phyloP scores from a whole-genome alignment of 2,888 invertebrate genomes.

The Deilephila porcellus region DNA sequence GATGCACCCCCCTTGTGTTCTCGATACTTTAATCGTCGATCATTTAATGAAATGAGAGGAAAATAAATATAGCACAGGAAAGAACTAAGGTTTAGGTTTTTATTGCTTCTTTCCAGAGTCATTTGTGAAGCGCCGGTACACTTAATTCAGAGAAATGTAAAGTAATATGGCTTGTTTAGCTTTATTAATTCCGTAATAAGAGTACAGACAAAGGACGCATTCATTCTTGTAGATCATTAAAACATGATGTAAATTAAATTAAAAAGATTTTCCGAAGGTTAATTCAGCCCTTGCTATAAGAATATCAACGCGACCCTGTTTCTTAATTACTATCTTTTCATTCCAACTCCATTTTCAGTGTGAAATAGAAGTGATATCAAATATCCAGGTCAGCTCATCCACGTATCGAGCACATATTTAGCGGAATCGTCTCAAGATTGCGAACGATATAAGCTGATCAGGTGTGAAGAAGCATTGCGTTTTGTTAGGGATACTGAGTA shows the following conservation, averaged over 20 bases:
- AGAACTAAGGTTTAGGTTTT: too few relatives aligned
- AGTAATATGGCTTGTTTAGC: not conserved
- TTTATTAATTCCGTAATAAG: not conserved
- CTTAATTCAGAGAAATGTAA: not conserved
- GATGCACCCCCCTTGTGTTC: too few relatives aligned
- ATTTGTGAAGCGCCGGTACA: too few relatives aligned
- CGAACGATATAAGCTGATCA: not conserved
- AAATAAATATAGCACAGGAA: too few relatives aligned
- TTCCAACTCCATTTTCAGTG: not conserved
- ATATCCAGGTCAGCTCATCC: not conserved
- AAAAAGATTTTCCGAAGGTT: constrained; percentile 1
- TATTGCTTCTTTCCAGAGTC: too few relatives aligned
- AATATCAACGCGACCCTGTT: constrained; percentile 1
- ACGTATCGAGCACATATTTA: constrained; percentile 2
- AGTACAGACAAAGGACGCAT: not conserved
- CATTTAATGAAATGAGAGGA: too few relatives aligned
- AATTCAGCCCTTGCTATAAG: not conserved
- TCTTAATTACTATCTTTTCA: constrained; percentile 1
- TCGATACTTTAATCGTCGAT: too few relatives aligned
- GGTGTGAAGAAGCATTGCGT: constrained; percentile 3
- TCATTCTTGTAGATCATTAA: not conserved
- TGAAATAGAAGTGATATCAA: not conserved
- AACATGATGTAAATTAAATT: not conserved
- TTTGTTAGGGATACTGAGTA: not conserved
- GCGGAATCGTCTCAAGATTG: not conserved